Evolutionary conservation across 2,797 vertebrate species (phyloP), one percentile per base, ranked within the genome.

Genomic region (Falco berigora): DNA sequence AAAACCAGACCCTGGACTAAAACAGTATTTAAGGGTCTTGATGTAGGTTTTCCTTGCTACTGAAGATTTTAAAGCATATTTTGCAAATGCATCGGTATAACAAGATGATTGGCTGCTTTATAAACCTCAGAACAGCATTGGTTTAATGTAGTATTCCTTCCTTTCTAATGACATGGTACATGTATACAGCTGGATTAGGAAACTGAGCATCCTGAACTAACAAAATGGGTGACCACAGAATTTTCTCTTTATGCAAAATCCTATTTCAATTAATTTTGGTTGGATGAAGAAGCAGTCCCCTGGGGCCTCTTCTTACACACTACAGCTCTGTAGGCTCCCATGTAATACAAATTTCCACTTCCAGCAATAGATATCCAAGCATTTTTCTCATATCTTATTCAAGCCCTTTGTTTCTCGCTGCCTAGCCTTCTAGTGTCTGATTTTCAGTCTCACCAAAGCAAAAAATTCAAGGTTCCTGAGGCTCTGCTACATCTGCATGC

Each of bases 351-450:
- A 52, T 66, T 92, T 75, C 38, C 20, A 69, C 56, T 87, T 87
- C 42, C n/a, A 85, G 71, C n/a, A 62, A n/a, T 6, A 90, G 21
- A 73, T 81, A 84, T 40, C n/a, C 44, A 59, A 62, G 34, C n/a
- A 47, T 83, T 79, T 93, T 94, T 88, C 38, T 94, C 56, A 40
- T 79, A 30, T 74, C 63, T 91, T 88, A 74, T 92, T 92, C 79
- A 88, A 88, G n/a, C 14, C n/a, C 12, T 88, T 93, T 86, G 19
- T 82, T 90, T 88, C 72, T 80, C 28, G 28, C 9, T 76, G 23
- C 32, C 19, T 69, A 73, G 66, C 34, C 34, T 92, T 92, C 55
- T 55, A 81, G 74, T 44, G 32, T 82, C 38, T 82, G 42, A n/a
- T 95, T 94, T 92, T 52, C 32, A 52, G 8, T 82, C 42, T 62